Percentiles rank a stretch among this genome's conserved stretches.
Evolutionary conservation across 2,888 invertebrate species (phyloP).

Genomic region (Melanostoma mellinum): DNA sequence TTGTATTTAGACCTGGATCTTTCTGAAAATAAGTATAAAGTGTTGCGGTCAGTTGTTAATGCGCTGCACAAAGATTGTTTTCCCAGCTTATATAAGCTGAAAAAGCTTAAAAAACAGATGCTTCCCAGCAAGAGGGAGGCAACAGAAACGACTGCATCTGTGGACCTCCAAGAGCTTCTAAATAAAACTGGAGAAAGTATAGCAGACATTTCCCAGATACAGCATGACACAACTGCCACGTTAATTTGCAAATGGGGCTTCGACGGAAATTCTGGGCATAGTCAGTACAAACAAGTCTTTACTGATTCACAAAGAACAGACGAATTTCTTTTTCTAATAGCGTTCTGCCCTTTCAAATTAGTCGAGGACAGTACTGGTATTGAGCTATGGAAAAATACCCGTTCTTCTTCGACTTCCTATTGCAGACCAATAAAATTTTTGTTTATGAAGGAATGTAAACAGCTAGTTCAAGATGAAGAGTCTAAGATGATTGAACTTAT

Average conservation of each 20-base stretch:
- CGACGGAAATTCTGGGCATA: too few relatives aligned
- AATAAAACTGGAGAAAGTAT: too few relatives aligned
- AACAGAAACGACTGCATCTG: neutral
- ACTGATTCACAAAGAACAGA: neutral
- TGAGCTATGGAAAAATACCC: slow-evolving; percentile 1
- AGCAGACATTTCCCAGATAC: too few relatives aligned
- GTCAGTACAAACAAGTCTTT: too few relatives aligned
- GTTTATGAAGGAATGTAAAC: slow-evolving; percentile 9
- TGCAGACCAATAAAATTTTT: neutral
- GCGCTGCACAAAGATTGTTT: slow-evolving; percentile 11
- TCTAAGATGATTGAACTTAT: neutral
- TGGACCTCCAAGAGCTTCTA: too few relatives aligned
- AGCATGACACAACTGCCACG: too few relatives aligned
- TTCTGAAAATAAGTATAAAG: neutral
- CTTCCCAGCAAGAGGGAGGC: neutral
- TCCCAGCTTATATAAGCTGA: slow-evolving; percentile 3
- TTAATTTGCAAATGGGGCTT: too few relatives aligned
- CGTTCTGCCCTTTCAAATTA: slow-evolving; percentile 1
- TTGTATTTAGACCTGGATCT: slow-evolving; percentile 11
- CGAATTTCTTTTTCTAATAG: slow-evolving; percentile 9
- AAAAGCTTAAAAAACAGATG: neutral
- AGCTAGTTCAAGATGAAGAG: neutral
- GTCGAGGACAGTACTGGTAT: neutral
- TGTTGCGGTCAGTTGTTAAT: slow-evolving; percentile 10
- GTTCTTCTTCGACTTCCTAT: neutral